Conservation (phyloP, 92 coral and sea anemone genomes). For the Nematostella vectensis region DNA sequence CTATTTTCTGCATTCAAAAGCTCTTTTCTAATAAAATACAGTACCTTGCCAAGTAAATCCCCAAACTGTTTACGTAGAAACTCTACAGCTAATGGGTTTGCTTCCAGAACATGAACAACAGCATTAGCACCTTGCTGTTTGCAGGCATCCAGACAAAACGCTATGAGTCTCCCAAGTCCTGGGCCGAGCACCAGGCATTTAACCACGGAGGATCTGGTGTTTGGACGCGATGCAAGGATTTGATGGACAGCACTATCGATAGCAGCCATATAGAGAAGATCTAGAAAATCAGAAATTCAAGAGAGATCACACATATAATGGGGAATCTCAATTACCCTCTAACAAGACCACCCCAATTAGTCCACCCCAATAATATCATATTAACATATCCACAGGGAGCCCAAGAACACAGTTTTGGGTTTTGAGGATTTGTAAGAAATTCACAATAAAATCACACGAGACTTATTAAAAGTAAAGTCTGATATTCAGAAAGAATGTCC, state of each 20-base stretch:
- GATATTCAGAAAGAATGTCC: too few species aligned
- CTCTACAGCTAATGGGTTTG: slow-evolving; percentile 41
- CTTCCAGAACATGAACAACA: slow-evolving; percentile 34
- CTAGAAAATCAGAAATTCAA: too few species aligned
- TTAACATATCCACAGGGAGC: too few species aligned
- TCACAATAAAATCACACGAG: too few species aligned
- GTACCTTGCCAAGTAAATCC: slow-evolving; percentile 21
- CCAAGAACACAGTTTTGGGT: too few species aligned
- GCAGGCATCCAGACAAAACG: slow-evolving; percentile 28
- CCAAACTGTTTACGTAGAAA: slow-evolving; percentile 32
- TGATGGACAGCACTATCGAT: slow-evolving; percentile 31
- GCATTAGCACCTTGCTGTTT: slow-evolving; percentile 12
- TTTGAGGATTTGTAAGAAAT: too few species aligned
- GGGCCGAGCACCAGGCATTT: slow-evolving; percentile 39
- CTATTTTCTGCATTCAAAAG: too few species aligned
- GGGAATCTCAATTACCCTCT: too few species aligned
- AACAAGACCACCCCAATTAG: too few species aligned
- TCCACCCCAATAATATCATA: too few species aligned
- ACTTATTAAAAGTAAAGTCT: too few species aligned
- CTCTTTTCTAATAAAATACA: too few species aligned
- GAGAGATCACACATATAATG: not conserved
- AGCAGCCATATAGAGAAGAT: slow-evolving; percentile 49
- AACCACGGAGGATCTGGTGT: not conserved
- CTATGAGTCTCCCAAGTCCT: slow-evolving; percentile 43
- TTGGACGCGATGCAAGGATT: not conserved